Evolutionary conservation across 2,888 invertebrate species (phyloP), one percentile per base, ranked within the genome.

Genomic region (Pseudococcus longispinus): DNA sequence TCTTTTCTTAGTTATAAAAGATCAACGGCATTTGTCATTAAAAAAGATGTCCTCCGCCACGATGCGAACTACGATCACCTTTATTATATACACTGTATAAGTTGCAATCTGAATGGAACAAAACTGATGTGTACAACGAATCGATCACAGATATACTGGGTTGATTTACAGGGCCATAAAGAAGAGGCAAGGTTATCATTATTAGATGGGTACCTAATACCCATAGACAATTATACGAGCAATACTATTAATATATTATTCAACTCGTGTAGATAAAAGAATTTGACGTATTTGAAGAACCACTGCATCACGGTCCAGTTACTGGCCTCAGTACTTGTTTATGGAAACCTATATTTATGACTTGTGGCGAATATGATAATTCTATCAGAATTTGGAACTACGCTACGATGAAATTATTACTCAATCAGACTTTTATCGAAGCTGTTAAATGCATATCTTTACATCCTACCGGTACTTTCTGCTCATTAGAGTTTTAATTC

Each of bases 381-480:
- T 96, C 96, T 55, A 93, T 98, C 83, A 93, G 97, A 85, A 93
- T 98, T 80, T 98, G 98, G 98, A 96, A 98, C 90, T 98, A 96
- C 90, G 95, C 96, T 91, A 95, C 94, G 0, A 94, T 95, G 90
- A 95, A 93, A 82, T 92, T 97, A 84, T 95, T 97, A 89, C 91
- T 97, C 90, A 91, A 91, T 87, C 95, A 96, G 90, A 93, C 95
- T 89, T 98, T 97, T 90, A 92, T 94, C 88, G 97, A 98, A 89
- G 96, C 96, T 89, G 93, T 96, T 37, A 94, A 93, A 90, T 94
- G 94, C 87, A 93, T 96, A 6, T 93, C 94, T n/a, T 90, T 96
- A 0, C 96, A 96, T 91, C 95, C 95, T 0, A 90, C 90, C 87
- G 91, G 51, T 83, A 84, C 0, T 9, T 55, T 8, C 4, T 55